Base-by-base conservation (phyloP, 2,888 invertebrate genomes). In the Drosophila leonis region DNA sequence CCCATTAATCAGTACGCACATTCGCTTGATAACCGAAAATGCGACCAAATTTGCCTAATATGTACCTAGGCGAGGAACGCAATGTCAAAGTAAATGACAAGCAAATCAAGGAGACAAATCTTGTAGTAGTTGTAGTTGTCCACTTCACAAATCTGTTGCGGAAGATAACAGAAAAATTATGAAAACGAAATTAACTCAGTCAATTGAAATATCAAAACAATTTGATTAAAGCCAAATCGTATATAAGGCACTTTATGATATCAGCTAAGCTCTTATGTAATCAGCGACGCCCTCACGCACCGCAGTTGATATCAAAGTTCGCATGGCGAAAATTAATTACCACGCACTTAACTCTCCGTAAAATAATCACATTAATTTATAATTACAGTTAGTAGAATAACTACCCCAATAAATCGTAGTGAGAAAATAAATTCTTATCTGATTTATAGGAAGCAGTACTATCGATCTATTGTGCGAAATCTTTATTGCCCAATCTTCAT, bases 121-220 rank as follows among this genome's bases (percentile, higher is more conserved):
- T 55, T 37, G 15, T 39, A 6, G 18, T 31, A 7, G 29, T 31
- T 6, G 48, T 48, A 10, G 29, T n/a, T 29, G 48, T 10, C n/a
- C 27, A 65, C 24, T 69, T 54, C 24, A 52, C 8, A 31, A 37
- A 35, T 46, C 5, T 48, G 27, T 59, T 27, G 49, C 46, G 15
- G 18, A 27, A 27, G 13, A 29, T 18, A 55, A 59, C 27, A 69
- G 35, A 64, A 42, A 31, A 10, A 44, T 41, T 27, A 48, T 61
- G 76, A 79, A 70, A 79, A 72, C 67, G 66, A 57, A 57, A 74
- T 9, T 42, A 69, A n/a, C 15, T 39, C 44, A 13, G 37, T 24
- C 52, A 61, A 48, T 54, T 65, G 37, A 39, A 51, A 61, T 63
- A 73, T 76, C 86, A 88, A 67, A 83, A 83, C 81, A 88, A 65